These are phyloP conservation scores for Epirrhoe alternata DNA, from an alignment of 2,888 invertebrate species.

Conservation along the genomic window DNA sequence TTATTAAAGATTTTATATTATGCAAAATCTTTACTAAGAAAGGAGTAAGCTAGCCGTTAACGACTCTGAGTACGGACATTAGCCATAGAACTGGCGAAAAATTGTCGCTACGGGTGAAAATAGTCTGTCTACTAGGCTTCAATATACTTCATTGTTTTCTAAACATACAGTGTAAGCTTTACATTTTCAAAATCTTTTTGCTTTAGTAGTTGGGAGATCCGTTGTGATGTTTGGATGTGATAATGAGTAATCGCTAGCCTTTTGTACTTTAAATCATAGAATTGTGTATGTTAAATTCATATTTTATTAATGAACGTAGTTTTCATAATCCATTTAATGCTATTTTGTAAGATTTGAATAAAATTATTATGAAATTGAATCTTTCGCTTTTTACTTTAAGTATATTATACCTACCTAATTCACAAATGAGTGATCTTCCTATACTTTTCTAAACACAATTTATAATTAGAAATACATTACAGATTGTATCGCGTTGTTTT, in stretches of 20 bases:
- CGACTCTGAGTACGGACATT: no score
- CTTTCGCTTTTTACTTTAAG: not conserved
- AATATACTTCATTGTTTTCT: not conserved
- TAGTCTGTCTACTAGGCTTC: not conserved
- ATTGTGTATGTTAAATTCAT: constrained; percentile 68
- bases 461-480: no score
- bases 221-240: constrained; percentile 80
- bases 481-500: no score
- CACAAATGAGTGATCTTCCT: no score
- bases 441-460: no score
- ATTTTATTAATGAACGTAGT: constrained; percentile 72
- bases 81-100: no score
- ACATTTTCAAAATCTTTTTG: constrained; percentile 1
- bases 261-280: constrained; percentile 55
- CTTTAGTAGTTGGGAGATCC: constrained; percentile 4
- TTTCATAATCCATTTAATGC: constrained; percentile 54
- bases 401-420: not conserved
- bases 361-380: constrained; percentile 23
- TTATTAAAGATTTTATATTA: no score
- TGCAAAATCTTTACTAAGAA: no score
- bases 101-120: no score
- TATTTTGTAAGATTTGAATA: constrained; percentile 75
- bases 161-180: not conserved
- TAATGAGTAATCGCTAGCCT: constrained; percentile 62
- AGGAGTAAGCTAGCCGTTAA: no score